These are phyloP conservation scores for Odontamblyopus rebecca DNA, from an alignment of 2,797 vertebrate genomes.

Conservation along the genomic window DNA sequence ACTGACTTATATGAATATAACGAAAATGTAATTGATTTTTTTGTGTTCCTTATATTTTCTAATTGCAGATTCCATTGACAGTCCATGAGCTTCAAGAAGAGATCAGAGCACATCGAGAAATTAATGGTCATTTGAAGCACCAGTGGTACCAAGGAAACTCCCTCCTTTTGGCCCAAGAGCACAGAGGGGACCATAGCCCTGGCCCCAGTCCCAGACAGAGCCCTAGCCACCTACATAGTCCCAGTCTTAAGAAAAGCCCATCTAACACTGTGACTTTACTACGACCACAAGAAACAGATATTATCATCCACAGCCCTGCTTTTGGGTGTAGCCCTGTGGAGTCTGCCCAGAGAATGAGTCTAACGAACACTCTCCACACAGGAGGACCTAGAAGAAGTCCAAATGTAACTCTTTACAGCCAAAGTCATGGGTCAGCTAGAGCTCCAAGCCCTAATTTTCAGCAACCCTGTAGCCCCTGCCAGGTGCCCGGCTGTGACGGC, in stretches of 20 bases:
- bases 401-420: conserved; percentile 43
- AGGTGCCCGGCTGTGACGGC: conserved; percentile 72
- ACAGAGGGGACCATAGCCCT: conserved; percentile 61
- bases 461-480: conserved; percentile 62
- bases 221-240: conserved; percentile 61
- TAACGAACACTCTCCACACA: conserved; percentile 59
- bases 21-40: not conserved
- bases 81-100: conserved; percentile 95
- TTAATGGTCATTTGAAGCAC: conserved; percentile 89
- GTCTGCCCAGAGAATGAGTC: conserved; percentile 55
- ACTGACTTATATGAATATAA: conserved; percentile 32
- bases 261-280: conserved; percentile 66
- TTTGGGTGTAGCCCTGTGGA: conserved; percentile 51
- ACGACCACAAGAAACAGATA: conserved; percentile 70
- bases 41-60: conserved; percentile 29
- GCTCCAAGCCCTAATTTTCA: conserved; percentile 31
- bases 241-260: conserved; percentile 59
- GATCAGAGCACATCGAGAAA: conserved; percentile 89
- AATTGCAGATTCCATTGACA: conserved; percentile 88
- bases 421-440: conserved; percentile 21
- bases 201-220: conserved; percentile 66
- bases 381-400: conserved; percentile 48
- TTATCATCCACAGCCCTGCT: conserved; percentile 73
- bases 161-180: conserved; percentile 56
- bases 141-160: conserved; percentile 74